Evolutionary conservation across 2,888 invertebrate species (phyloP).

Genomic region (Rotaria socialis): DNA sequence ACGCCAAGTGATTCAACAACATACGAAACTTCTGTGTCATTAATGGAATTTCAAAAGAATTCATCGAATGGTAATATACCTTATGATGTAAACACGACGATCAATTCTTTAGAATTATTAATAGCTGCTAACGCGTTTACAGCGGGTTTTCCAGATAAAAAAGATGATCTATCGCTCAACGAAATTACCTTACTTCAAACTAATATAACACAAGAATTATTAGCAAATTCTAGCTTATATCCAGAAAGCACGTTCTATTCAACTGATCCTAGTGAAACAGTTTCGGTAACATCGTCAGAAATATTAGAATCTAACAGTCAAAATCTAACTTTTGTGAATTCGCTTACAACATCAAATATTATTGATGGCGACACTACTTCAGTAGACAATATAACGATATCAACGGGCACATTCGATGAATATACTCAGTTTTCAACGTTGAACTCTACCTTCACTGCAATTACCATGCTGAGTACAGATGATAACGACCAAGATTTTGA

Average conservation of each 20-base stretch:
- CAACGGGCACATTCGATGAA: background rate
- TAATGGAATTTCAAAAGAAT: background rate
- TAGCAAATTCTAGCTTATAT: no score
- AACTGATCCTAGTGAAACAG: no score
- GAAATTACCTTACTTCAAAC: no score
- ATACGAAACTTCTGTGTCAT: background rate
- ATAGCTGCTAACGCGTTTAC: background rate
- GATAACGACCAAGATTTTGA: no score
- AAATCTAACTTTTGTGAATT: no score
- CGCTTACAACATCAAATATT: no score
- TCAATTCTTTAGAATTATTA: no score
- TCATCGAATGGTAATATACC: background rate
- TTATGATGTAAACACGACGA: background rate
- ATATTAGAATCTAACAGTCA: no score
- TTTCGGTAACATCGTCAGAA: no score
- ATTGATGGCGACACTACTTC: background rate
- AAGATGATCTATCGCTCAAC: background rate
- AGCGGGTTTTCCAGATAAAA: background rate
- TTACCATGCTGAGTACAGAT: no score
- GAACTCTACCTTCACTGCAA: background rate
- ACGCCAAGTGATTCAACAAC: background rate
- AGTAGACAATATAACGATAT: background rate
- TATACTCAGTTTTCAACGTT: background rate
- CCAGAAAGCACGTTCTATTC: no score
- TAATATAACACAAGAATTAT: no score